Conservation (phyloP, 2,888 invertebrate species). For the Eilema sororculum region DNA sequence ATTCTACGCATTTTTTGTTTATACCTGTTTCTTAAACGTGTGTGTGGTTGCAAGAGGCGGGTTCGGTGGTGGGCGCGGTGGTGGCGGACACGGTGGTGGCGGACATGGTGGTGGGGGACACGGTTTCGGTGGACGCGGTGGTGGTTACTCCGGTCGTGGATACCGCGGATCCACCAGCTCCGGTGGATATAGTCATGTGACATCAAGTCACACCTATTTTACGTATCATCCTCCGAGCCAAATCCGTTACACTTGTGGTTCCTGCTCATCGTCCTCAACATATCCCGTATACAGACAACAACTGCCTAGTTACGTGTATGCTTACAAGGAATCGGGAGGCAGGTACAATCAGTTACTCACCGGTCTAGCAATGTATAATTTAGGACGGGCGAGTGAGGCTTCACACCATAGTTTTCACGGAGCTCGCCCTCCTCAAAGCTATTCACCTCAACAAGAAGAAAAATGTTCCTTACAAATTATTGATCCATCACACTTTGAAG, state of each 20-base stretch:
- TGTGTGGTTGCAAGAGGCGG: conserved; percentile 64
- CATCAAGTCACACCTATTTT: conserved; percentile 71
- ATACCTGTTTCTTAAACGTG: conserved; percentile 60
- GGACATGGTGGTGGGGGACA: neutral
- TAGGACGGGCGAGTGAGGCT: conserved; percentile 69
- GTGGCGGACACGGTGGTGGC: conserved; percentile 11
- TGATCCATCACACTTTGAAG: conserved; percentile 69
- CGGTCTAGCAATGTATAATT: conserved; percentile 78
- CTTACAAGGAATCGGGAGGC: conserved; percentile 71
- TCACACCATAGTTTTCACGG: conserved; percentile 49
- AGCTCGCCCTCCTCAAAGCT: conserved; percentile 46
- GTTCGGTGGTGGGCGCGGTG: conserved; percentile 30
- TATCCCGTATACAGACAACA: conserved; percentile 78
- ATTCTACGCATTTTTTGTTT: conserved; percentile 54
- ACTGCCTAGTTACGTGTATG: conserved; percentile 77
- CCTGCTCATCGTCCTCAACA: conserved; percentile 64
- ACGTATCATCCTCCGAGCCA: conserved; percentile 77
- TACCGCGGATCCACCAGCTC: conserved; percentile 21
- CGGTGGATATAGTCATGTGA: conserved; percentile 60
- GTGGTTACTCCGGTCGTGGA: conserved; percentile 5
- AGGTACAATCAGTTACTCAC: conserved; percentile 73
- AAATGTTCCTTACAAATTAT: conserved; percentile 77
- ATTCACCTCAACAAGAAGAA: conserved; percentile 64
- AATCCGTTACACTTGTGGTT: conserved; percentile 72
- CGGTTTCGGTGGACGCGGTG: neutral